These are phyloP conservation scores for Leptocoma aspasia DNA, from an alignment of 2,113 vertebrate species.

Conservation along the genomic window DNA sequence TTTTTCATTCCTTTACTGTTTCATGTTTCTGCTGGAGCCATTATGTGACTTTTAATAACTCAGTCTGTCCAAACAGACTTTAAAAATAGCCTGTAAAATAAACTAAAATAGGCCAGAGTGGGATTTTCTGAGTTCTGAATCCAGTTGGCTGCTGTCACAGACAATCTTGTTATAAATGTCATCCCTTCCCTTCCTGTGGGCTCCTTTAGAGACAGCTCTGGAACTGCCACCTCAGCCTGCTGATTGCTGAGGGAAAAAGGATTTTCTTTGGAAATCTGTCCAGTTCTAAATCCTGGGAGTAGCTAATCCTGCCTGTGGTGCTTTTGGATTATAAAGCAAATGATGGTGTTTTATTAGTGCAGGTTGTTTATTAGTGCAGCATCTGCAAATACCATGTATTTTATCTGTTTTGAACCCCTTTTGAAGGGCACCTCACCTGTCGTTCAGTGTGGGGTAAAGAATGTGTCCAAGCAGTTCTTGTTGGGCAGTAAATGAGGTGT, in stretches of 20 bases:
- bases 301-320: neutral
- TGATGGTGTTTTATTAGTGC: neutral
- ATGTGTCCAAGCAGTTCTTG: neutral
- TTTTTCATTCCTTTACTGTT: neutral
- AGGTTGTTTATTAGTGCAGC: neutral
- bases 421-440: neutral
- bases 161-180: neutral
- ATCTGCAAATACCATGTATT: neutral
- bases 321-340: neutral
- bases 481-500: neutral
- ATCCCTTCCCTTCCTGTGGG: neutral
- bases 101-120: neutral
- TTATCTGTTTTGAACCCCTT: neutral
- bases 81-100: conserved; percentile 6
- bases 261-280: neutral
- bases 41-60: neutral
- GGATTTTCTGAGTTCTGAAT: neutral
- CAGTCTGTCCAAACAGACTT: neutral
- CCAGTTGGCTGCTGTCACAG: neutral
- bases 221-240: neutral
- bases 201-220: neutral
- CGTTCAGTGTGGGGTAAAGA: neutral
- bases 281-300: neutral
- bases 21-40: neutral
- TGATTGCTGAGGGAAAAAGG: neutral